Conservation (phyloP, 2,797 vertebrate species). For the Girardinus metallicus region DNA sequence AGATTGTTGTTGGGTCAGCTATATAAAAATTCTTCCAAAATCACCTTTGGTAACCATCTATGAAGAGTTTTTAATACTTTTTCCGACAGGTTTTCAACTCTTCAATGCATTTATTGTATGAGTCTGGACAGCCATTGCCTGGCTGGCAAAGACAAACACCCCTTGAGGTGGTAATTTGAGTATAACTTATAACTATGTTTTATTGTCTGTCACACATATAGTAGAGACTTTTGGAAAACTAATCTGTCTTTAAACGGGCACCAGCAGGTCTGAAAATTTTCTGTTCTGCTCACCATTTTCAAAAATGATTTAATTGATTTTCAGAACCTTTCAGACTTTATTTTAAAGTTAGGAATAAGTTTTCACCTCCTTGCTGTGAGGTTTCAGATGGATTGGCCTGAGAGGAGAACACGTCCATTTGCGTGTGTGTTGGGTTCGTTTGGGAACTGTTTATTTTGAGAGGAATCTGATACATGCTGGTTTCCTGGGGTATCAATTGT, state of each 20-base stretch:
- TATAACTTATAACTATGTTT: slow-evolving; percentile 15
- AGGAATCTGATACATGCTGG: slow-evolving; percentile 29
- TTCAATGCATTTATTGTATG: background rate
- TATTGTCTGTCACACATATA: slow-evolving; percentile 30
- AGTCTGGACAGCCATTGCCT: background rate
- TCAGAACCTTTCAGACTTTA: slow-evolving; percentile 6
- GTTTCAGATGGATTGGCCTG: background rate
- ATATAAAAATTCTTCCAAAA: background rate
- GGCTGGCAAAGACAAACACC: background rate
- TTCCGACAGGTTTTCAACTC: background rate
- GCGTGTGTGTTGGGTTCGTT: background rate
- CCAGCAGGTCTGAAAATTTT: slow-evolving; percentile 46
- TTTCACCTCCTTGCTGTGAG: background rate
- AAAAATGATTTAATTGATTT: slow-evolving; percentile 34
- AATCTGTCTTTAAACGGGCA: slow-evolving; percentile 40
- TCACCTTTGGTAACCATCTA: background rate
- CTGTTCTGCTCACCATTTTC: slow-evolving; percentile 22
- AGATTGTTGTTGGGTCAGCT: background rate
- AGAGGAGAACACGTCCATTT: slow-evolving; percentile 7
- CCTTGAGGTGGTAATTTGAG: slow-evolving; percentile 15
- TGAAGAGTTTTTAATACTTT: background rate
- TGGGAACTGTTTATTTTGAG: slow-evolving; percentile 12
- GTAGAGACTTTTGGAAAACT: slow-evolving; percentile 25
- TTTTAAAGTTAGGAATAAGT: background rate
- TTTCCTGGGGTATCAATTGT: slow-evolving; percentile 21